Base-by-base conservation (phyloP, 2,113 vertebrate genomes). In the Suncus etruscus region DNA sequence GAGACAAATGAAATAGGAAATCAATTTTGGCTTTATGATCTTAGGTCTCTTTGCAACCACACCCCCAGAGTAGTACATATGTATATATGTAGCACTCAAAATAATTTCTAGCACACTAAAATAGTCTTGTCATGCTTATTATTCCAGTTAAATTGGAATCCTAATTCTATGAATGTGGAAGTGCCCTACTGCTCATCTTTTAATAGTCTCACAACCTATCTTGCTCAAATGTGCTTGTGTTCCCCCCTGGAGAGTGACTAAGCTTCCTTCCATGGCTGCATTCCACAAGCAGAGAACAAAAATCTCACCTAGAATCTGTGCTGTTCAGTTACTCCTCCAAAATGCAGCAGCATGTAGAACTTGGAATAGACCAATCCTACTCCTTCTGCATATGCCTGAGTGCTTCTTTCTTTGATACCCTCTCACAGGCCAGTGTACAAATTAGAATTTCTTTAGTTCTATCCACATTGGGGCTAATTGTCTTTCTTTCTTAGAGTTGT, bases 1-100 rank as follows among this genome's bases (percentile, higher is more conserved):
- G 66, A 79, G 65, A 82, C 72, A 87, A 70, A 69, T 86, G 77
- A 89, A 75, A 88, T n/a, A 83, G 85, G 81, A 92, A 91, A 83
- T 82, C 47, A 83, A 47, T 68, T 83, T 92, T 72, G 73, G 89
- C 73, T 68, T 51, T 18, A 32, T 45, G 72, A 18, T 15, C 47
- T 72, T 76, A 51, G 82, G 72, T n/a, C 39, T 86, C 63, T 86
- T 63, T n/a, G 75, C 32, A 66, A 73, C 32, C 11, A 7, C 69
- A 5, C 63, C 6, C 0, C 86, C 72, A 24, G 86, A 54, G 29
- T 47, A 91, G 65, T 61, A 31, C 65, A 15, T 8, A 1, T 12
- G 47, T 73, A 79, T 51, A 15, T 8, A 1, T 12, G 47, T 73
- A 79, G 16, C 45, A 72, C 32, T 50, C 24, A 85, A 27, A 80